Evolutionary conservation across 1,140 invertebrate species (phyloP).

Genomic region (Dreissena polymorpha): DNA sequence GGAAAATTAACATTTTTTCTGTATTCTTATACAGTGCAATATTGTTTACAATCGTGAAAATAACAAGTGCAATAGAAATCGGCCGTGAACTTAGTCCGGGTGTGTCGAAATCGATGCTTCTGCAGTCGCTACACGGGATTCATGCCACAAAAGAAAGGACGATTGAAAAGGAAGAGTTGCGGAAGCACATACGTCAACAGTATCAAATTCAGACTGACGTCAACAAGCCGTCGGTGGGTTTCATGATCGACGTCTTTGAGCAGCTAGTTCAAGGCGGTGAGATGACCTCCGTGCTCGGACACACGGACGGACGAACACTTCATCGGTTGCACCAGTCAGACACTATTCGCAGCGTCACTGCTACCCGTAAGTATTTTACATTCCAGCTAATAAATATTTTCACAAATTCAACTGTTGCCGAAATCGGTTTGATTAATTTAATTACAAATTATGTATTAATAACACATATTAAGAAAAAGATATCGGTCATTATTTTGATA

Average conservation of each 20-base stretch:
- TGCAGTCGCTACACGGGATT: neutral
- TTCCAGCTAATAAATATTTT: neutral
- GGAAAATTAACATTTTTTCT: no score
- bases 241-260: conserved; percentile 64
- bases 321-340: conserved; percentile 37
- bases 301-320: neutral
- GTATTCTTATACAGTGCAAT: no score
- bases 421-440: no score
- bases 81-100: no score
- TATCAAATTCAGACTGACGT: conserved; percentile 18
- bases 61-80: no score
- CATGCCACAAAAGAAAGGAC: neutral
- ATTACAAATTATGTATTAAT: no score
- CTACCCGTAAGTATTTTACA: conserved; percentile 57
- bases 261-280: conserved; percentile 47
- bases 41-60: no score
- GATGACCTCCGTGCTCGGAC: conserved; percentile 28
- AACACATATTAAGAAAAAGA: no score
- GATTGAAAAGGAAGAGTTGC: conserved; percentile 5
- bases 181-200: conserved; percentile 32
- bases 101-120: neutral
- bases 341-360: conserved; percentile 62
- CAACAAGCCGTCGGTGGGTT: conserved; percentile 56
- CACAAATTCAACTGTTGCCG: no score
- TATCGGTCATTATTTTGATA: no score